These are phyloP conservation scores for Bubo blakistoni DNA, from an alignment of 2,113 vertebrate genomes.

Conservation along the genomic window DNA sequence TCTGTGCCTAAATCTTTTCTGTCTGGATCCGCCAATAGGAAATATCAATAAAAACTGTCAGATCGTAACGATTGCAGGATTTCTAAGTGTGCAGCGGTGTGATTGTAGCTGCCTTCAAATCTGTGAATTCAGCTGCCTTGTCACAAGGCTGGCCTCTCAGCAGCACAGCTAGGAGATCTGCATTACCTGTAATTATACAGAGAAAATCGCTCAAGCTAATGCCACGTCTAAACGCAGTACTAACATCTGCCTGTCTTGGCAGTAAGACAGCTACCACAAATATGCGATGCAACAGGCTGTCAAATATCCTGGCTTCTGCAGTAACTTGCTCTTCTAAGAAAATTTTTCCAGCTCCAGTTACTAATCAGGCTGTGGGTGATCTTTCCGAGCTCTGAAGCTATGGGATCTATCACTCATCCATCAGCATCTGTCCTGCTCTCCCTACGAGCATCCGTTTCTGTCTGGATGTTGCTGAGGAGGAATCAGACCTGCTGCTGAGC, in stretches of 20 bases:
- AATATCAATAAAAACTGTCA: background rate
- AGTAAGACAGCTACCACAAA: background rate
- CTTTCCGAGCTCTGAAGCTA: background rate
- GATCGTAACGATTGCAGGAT: background rate
- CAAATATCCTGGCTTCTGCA: background rate
- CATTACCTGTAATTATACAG: slow-evolving; percentile 1
- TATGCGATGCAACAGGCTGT: background rate
- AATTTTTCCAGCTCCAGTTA: background rate
- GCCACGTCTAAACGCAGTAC: fast-evolving
- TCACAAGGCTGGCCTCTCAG: background rate
- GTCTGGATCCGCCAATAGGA: background rate
- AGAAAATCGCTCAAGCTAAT: background rate
- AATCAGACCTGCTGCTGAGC: background rate
- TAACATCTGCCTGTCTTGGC: background rate
- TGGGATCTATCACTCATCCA: background rate
- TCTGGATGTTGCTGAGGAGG: background rate
- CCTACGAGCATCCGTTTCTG: background rate
- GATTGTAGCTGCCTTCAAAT: background rate
- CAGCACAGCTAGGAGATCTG: background rate
- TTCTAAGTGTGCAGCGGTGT: background rate
- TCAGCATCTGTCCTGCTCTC: background rate
- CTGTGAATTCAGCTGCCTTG: background rate
- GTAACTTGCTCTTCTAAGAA: background rate
- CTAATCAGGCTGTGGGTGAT: slow-evolving; percentile 23
- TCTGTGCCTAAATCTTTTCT: background rate